Percentiles rank a stretch among this genome's conserved stretches.
Evolutionary conservation across 2,888 invertebrate genomes (phyloP).

Genomic region (Lucinisca nassula): DNA sequence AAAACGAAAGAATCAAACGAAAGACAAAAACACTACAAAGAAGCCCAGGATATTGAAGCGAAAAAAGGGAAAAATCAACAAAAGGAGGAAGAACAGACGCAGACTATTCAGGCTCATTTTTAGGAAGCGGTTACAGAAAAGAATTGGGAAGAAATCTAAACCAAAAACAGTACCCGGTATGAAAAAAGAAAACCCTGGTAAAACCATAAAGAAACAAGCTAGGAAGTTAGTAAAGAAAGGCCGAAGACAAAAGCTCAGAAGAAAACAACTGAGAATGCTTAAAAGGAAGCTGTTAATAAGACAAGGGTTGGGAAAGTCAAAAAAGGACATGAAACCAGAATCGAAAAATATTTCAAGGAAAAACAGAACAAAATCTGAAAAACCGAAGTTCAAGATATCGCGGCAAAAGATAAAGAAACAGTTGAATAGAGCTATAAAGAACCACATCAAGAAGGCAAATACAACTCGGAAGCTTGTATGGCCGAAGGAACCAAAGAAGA

Average conservation of each 20-base stretch:
- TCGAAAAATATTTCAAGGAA: neutral
- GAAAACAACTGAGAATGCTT: too few relatives aligned
- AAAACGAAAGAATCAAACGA: neutral
- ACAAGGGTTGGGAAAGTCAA: neutral
- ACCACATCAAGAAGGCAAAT: neutral
- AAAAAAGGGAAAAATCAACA: neutral
- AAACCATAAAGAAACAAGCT: neutral
- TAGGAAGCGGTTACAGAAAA: neutral
- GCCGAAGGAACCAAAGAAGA: too few relatives aligned
- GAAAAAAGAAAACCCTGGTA: neutral
- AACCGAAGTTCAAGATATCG: neutral
- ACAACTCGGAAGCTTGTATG: neutral
- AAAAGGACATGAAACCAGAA: neutral
- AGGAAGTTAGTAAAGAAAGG: neutral
- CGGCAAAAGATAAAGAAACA: neutral
- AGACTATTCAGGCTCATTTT: neutral
- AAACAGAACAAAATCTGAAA: neutral
- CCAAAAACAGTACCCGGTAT: neutral
- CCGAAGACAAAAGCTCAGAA: too few relatives aligned
- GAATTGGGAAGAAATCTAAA: neutral
- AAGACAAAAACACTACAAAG: neutral
- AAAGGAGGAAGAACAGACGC: neutral
- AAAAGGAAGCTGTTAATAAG: too few relatives aligned
- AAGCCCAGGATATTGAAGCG: neutral
- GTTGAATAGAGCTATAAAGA: neutral